Evolutionary conservation across 2,113 vertebrate genomes (phyloP).

Genomic region (Chiloscyllium plagiosum): DNA sequence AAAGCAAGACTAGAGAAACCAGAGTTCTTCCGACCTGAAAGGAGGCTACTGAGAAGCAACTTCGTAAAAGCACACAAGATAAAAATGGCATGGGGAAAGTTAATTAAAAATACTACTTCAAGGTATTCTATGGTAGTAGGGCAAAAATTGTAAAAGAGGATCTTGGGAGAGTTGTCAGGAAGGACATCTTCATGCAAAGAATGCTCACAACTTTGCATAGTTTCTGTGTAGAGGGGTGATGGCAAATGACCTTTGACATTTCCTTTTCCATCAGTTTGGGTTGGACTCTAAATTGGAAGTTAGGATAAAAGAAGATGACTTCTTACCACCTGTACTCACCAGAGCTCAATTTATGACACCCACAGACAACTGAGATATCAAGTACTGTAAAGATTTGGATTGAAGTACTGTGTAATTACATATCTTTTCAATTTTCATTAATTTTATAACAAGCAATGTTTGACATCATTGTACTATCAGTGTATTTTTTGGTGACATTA

Average conservation of each 20-base stretch:
- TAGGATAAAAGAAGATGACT: background rate
- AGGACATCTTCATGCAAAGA: background rate
- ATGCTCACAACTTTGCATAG: background rate
- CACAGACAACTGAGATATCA: background rate
- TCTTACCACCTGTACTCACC: background rate
- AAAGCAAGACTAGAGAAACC: background rate
- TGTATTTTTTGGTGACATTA: background rate
- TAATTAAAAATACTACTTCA: background rate
- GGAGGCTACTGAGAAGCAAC: background rate
- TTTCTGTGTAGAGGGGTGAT: background rate
- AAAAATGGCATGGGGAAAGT: background rate
- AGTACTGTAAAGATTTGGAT: background rate
- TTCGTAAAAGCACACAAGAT: background rate
- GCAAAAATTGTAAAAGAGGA: background rate
- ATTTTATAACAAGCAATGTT: background rate
- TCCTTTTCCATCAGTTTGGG: background rate
- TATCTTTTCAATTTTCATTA: background rate
- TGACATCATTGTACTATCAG: background rate
- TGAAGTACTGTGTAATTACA: background rate
- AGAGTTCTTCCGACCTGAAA: background rate
- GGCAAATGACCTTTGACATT: background rate
- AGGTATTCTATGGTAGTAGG: background rate
- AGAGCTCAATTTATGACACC: background rate
- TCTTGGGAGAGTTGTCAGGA: background rate
- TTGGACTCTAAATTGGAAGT: background rate